A percentile compares a stretch with the other conserved stretches of the same genome.
Evolutionary conservation across 2,888 invertebrate species (phyloP).

Genomic region (Machimus atricapillus): DNA sequence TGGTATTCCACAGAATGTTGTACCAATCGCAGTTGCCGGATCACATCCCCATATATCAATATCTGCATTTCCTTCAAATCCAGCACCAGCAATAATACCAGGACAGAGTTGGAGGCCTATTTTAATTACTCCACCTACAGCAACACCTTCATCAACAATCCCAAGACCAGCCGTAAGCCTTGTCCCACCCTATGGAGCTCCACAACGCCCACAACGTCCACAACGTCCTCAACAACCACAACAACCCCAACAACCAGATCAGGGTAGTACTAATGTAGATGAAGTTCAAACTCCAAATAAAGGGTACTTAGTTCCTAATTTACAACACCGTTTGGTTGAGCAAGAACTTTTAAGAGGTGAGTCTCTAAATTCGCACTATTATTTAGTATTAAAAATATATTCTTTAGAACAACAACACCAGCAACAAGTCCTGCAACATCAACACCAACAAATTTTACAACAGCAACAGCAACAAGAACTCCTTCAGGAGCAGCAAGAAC

Average conservation of each 20-base stretch:
- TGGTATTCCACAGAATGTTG: not conserved
- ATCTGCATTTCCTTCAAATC: not conserved
- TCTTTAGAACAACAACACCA: conserved; percentile 7
- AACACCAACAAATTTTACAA: not conserved
- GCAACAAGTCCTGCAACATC: not conserved
- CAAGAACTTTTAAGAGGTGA: not conserved
- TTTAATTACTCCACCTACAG: not conserved
- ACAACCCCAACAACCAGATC: not conserved
- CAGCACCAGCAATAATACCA: not conserved
- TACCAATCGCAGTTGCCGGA: not conserved
- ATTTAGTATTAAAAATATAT: not conserved
- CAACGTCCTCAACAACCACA: not conserved
- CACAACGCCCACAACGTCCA: not conserved
- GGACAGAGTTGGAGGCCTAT: conserved; percentile 7
- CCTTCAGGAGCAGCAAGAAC: not conserved
- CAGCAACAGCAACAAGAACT: not conserved
- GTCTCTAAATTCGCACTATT: not conserved
- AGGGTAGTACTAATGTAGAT: not conserved
- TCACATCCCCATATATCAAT: not conserved
- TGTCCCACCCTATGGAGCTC: not conserved
- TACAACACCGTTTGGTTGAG: conserved; percentile 2
- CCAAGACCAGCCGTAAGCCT: conserved; percentile 1
- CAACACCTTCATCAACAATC: not conserved
- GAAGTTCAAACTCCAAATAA: not conserved
- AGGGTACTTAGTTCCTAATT: not conserved